Conservation (phyloP, 2,113 vertebrate genomes). For the Pseudorhombus dupliciocellatus region DNA sequence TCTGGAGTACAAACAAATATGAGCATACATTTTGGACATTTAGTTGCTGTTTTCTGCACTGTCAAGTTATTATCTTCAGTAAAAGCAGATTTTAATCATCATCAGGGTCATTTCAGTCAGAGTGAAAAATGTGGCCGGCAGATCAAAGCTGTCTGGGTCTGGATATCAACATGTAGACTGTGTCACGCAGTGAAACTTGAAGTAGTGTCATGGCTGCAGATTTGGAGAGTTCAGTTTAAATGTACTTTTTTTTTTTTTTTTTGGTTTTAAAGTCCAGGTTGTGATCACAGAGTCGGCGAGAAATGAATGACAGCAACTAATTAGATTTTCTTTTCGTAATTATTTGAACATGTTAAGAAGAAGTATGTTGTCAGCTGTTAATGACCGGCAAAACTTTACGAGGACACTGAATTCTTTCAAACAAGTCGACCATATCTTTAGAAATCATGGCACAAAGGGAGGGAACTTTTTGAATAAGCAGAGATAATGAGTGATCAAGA, state of each 20-base stretch:
- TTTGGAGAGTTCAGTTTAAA: not conserved
- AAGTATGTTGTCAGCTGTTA: slow-evolving; percentile 8
- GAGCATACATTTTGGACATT: not conserved
- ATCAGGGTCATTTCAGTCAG: not conserved
- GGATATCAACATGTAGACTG: not conserved
- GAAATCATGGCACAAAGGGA: slow-evolving; percentile 31
- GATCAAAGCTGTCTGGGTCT: not conserved
- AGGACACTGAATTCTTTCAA: slow-evolving; percentile 26
- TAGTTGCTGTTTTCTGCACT: not conserved
- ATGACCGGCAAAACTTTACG: slow-evolving; percentile 7
- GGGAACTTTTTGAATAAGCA: slow-evolving; percentile 35
- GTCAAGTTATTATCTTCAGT: not conserved
- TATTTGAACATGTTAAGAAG: not conserved
- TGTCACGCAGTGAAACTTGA: slow-evolving; percentile 2
- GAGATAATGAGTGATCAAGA: slow-evolving; percentile 56
- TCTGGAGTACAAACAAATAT: not conserved
- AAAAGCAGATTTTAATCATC: not conserved
- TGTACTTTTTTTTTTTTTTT: not conserved
- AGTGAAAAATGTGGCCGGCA: not conserved
- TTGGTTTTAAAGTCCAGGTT: not conserved
- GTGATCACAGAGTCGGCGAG: not conserved
- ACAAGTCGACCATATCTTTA: slow-evolving; percentile 8
- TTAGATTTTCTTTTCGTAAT: not conserved
- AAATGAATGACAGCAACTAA: not conserved
- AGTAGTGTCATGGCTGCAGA: not conserved